Conservation (phyloP, 2,113 vertebrate genomes). For the Eubucco bourcierii region DNA sequence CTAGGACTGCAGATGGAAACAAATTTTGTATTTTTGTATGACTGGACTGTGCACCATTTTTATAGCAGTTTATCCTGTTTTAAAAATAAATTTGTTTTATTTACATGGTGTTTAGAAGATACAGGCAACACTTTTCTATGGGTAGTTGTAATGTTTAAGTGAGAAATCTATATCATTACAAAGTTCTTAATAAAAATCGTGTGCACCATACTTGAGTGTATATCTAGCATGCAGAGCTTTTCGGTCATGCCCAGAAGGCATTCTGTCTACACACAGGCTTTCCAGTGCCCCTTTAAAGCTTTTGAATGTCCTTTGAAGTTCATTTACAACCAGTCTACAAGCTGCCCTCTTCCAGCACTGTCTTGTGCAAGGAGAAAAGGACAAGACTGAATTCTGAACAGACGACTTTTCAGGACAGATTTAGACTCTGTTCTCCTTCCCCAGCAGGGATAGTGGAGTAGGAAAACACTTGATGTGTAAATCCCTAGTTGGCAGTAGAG, state of each 20-base stretch:
- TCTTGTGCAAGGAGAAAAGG: constrained; percentile 48
- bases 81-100: constrained; percentile 79
- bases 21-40: constrained; percentile 85
- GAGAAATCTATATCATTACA: constrained; percentile 42
- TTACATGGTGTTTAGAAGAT: constrained; percentile 77
- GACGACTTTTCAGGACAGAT: constrained; percentile 16
- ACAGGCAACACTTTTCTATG: constrained; percentile 70
- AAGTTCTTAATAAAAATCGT: constrained; percentile 34
- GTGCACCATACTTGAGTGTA: constrained; percentile 43
- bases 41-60: constrained; percentile 81
- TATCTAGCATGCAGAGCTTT: constrained; percentile 14
- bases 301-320: constrained; percentile 10
- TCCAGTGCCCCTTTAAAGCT: constrained; percentile 18
- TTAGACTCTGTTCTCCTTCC: background rate
- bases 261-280: background rate
- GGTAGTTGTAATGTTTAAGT: constrained; percentile 71
- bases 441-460: background rate
- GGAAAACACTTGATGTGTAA: background rate
- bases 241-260: constrained; percentile 35
- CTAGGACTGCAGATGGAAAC: constrained; percentile 76
- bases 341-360: constrained; percentile 34
- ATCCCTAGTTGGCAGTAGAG: background rate
- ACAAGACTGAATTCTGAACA: constrained; percentile 21
- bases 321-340: constrained; percentile 11
- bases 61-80: constrained; percentile 79